Evolutionary conservation across 1,140 invertebrate species (phyloP).

Genomic region (Pseudomyrmex concolor): DNA sequence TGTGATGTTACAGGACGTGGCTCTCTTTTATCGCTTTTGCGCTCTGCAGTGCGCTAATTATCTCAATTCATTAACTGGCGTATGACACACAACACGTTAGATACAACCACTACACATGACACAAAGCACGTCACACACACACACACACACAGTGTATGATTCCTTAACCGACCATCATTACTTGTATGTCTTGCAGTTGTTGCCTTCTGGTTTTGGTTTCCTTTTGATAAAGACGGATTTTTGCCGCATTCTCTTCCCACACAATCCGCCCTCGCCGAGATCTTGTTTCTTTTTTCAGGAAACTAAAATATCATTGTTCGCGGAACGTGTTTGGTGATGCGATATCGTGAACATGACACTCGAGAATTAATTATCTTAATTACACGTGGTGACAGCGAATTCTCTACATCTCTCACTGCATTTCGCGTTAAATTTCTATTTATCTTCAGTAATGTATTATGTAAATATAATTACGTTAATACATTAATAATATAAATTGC

Average conservation of each 20-base stretch:
- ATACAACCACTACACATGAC: too few species aligned
- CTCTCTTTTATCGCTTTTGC: constrained; percentile 68
- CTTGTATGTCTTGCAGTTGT: constrained; percentile 57
- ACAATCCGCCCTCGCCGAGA: constrained; percentile 46
- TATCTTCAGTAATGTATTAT: not conserved
- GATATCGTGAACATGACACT: not conserved
- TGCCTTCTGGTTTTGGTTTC: constrained; percentile 70
- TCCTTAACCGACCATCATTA: constrained; percentile 42
- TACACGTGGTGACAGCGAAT: not conserved
- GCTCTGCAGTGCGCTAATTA: constrained; percentile 62
- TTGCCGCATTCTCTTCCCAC: constrained; percentile 67
- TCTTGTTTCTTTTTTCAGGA: constrained; percentile 80
- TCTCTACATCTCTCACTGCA: too few species aligned
- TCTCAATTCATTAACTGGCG: constrained; percentile 46
- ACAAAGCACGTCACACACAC: too few species aligned
- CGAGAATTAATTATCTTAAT: constrained; percentile 23
- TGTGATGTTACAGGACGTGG: constrained; percentile 50
- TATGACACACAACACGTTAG: constrained; percentile 10
- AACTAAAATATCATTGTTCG: constrained; percentile 72
- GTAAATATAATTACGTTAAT: too few species aligned
- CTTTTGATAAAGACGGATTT: constrained; percentile 80
- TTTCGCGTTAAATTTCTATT: not conserved
- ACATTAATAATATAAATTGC: too few species aligned
- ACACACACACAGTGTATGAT: constrained; percentile 17
- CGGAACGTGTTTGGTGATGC: constrained; percentile 83